Evolutionary conservation across 2,888 invertebrate species (phyloP), one percentile per base, ranked within the genome.

Genomic region (Drosophila cognata): DNA sequence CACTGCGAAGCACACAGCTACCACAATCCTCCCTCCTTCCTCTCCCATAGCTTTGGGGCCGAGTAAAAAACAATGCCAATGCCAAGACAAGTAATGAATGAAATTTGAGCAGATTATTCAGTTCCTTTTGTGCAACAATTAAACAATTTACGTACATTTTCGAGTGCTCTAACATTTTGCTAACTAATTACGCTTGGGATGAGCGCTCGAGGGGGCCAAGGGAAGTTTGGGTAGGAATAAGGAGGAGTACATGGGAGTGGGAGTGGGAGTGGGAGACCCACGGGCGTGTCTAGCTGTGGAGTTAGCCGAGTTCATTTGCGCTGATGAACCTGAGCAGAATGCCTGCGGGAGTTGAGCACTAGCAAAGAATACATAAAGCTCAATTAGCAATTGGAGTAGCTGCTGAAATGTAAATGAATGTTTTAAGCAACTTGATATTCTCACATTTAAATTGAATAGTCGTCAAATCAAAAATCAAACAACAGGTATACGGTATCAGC

Each of bases 101-200:
- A 80, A 86, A 88, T 84, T 88, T 80, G 74, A 77, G 88, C 78
- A 84, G 88, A 86, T 86, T 88, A 86, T 84, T 79, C 88, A 81
- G 82, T 84, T 89, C 77, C 88, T 87, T 84, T 83, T 78, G 71
- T 79, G 69, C 77, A 89, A 89, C 85, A 89, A 86, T 86, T 89
- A 86, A 84, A 87, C 89, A 89, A 86, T 86, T 86, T 86, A 77
- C 85, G 88, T 82, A 80, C 71, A 82, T 76, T 86, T 87, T 72
- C 71, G 55, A 86, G 75, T 66, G 69, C 77, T 74, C 63, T 60
- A 84, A 71, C 74, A 88, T 89, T 84, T 89, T 82, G 75, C 88
- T 55, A 86, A 90, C 90, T 88, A 78, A 88, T 90, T 88, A 88
- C 60, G 61, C 71, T 36, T 33, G 81, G 71, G 67, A 71, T 71